These are phyloP conservation scores for Eupelmus urozonus DNA, from an alignment of 2,888 invertebrate genomes.

Conservation along the genomic window DNA sequence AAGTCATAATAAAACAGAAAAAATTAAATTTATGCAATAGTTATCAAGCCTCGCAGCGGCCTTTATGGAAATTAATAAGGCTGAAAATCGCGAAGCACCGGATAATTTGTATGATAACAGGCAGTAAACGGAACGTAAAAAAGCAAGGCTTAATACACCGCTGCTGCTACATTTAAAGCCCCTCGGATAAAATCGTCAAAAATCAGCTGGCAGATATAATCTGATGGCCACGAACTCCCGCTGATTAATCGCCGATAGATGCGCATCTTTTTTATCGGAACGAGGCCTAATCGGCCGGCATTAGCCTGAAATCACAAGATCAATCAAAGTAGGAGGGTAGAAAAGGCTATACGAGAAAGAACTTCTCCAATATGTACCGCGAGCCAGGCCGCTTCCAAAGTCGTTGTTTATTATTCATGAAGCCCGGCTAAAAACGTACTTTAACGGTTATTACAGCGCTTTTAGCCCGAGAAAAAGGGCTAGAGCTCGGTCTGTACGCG, in stretches of 20 bases:
- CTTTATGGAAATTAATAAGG: conserved; percentile 16
- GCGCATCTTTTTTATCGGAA: conserved; percentile 17
- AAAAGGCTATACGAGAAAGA: background rate
- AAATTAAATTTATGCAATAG: too few species aligned
- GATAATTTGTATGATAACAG: conserved; percentile 32
- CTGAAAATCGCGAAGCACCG: background rate
- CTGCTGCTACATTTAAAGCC: background rate
- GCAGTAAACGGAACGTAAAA: conserved; percentile 6
- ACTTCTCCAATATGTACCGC: too few species aligned
- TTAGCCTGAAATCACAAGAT: conserved; percentile 48
- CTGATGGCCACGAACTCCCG: conserved; percentile 26
- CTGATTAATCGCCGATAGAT: conserved; percentile 48
- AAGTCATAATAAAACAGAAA: too few species aligned
- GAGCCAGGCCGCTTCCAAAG: background rate
- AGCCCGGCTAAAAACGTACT: conserved; percentile 40
- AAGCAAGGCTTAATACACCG: background rate
- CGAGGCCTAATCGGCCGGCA: conserved; percentile 45
- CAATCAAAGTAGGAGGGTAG: conserved; percentile 41
- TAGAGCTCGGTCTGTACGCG: background rate
- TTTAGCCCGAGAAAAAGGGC: conserved; percentile 19
- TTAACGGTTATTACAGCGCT: conserved; percentile 51
- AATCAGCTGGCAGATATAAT: conserved; percentile 39
- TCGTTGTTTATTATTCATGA: conserved; percentile 55
- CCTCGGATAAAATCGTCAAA: conserved; percentile 48
- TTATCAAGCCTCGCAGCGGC: background rate